A percentile compares a stretch with the other conserved stretches of the same genome.
Conservation (phyloP, 1,140 invertebrate genomes). For the Triops cancriformis region DNA sequence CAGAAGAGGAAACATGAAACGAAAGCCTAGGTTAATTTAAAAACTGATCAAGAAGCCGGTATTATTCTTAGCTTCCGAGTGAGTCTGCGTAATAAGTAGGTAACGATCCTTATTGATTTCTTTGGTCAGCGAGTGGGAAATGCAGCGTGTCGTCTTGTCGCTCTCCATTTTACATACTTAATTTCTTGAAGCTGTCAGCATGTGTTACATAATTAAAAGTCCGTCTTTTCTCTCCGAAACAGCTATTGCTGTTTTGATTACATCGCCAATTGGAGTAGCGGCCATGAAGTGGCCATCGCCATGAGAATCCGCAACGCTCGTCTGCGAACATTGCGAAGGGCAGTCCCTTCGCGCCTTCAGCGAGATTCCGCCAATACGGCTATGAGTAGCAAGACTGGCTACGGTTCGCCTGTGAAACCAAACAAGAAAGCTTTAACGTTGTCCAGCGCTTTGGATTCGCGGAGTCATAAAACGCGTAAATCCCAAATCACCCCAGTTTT, state of each 20-base stretch:
- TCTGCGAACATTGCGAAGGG: constrained; percentile 1
- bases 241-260: background rate
- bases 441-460: background rate
- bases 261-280: background rate
- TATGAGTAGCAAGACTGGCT: background rate
- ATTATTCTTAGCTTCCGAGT: background rate
- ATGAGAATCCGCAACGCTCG: constrained; percentile 2
- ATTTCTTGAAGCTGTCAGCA: background rate
- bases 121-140: background rate
- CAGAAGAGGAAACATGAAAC: background rate
- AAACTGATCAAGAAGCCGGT: background rate
- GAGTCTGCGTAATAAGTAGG: constrained; percentile 8
- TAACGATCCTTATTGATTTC: constrained; percentile 6
- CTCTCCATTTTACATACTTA: background rate
- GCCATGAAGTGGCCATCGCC: constrained; percentile 7
- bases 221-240: background rate
- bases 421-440: background rate
- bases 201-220: background rate
- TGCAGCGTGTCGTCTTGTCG: background rate
- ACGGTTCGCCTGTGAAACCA: background rate
- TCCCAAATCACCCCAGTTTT: background rate
- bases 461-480: background rate
- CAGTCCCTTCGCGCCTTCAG: background rate
- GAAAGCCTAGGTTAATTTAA: background rate
- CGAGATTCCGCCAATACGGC: background rate